Percentiles rank a stretch among this genome's conserved stretches.
These are phyloP conservation scores for Bruchidius siliquastri DNA, from an alignment of 2,888 invertebrate species.

Conservation along the genomic window DNA sequence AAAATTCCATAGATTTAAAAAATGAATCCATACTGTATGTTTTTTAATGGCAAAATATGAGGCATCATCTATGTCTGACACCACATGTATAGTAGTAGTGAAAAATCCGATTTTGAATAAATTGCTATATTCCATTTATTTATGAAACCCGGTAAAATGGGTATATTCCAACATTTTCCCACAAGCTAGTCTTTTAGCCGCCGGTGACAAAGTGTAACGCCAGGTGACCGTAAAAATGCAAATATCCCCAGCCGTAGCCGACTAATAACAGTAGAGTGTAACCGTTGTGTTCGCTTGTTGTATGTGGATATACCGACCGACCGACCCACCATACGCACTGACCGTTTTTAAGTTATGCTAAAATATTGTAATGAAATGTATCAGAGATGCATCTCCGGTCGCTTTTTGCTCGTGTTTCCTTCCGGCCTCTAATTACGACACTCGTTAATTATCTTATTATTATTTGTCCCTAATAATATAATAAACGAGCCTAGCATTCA, in stretches of 20 bases:
- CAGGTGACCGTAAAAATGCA: constrained; percentile 13
- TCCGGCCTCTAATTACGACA: constrained; percentile 48
- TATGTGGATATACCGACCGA: constrained; percentile 1
- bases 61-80: too few species aligned
- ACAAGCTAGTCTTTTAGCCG: neutral
- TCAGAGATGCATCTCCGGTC: constrained; percentile 48
- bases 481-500: constrained; percentile 6
- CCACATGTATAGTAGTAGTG: too few species aligned
- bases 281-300: neutral
- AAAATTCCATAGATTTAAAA: too few species aligned
- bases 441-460: constrained; percentile 44
- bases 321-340: constrained; percentile 30
- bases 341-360: constrained; percentile 47
- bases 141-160: too few species aligned
- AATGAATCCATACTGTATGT: too few species aligned
- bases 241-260: neutral
- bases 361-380: constrained; percentile 49
- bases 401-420: constrained; percentile 49
- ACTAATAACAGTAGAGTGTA: neutral
- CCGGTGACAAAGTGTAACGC: constrained; percentile 14
- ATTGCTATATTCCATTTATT: too few species aligned
- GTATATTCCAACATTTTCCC: neutral
- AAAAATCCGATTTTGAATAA: too few species aligned
- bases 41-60: too few species aligned
- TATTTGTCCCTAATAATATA: constrained; percentile 27